Percentiles rank a stretch among this genome's conserved stretches.
Conservation (phyloP, 2,888 invertebrate genomes). For the Nomada flava region DNA sequence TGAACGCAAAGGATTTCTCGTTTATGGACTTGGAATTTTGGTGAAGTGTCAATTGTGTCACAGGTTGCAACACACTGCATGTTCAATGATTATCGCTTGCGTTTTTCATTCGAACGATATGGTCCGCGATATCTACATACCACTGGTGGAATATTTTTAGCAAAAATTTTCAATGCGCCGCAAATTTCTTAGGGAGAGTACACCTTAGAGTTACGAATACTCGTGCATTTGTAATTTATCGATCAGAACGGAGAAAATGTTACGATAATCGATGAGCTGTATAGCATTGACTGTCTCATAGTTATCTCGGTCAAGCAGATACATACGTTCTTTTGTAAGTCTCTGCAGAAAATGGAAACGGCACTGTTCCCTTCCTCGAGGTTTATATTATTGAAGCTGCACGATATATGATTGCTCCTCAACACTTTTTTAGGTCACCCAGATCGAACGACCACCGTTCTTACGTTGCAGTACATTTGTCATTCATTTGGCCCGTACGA, state of each 20-base stretch:
- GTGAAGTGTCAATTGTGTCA: not conserved
- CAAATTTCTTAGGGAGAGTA: not conserved
- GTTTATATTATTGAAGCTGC: not conserved
- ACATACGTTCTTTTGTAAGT: not conserved
- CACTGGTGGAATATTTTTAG: not conserved
- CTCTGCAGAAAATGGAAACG: slow-evolving; percentile 2
- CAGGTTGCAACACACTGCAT: not conserved
- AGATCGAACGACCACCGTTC: not conserved
- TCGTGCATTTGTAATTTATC: slow-evolving; percentile 17
- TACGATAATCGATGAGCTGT: slow-evolving; percentile 40
- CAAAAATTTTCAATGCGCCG: not conserved
- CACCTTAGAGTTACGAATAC: not conserved
- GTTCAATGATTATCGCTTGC: not conserved
- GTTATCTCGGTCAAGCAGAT: slow-evolving; percentile 5
- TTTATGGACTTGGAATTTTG: slow-evolving; percentile 13
- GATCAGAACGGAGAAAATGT: slow-evolving; percentile 16
- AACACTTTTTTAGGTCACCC: not conserved
- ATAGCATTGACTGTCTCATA: slow-evolving; percentile 12
- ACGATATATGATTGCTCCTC: not conserved
- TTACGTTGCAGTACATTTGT: not conserved
- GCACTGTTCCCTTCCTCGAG: not conserved
- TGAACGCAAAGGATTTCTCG: not conserved
- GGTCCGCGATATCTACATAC: not conserved
- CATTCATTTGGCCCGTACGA: too few species aligned
- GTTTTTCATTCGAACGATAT: not conserved